phyloP scores from a whole-genome alignment of 2,888 invertebrate genomes.

The Thyatira batis region DNA sequence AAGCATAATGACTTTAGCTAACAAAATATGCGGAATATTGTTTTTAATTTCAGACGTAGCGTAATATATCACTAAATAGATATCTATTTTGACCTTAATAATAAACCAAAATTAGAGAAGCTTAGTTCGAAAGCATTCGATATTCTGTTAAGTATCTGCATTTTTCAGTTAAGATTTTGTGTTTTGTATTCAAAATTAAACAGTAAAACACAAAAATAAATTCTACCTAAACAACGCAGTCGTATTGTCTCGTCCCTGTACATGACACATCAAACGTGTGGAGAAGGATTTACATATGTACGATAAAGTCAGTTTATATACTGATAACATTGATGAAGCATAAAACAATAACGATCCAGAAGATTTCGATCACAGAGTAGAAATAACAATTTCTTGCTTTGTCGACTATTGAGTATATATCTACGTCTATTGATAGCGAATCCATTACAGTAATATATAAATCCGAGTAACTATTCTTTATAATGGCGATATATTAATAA shows the following conservation, averaged over 20 bases:
- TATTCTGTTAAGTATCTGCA: no score
- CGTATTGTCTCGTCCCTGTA: slow-evolving; percentile 80
- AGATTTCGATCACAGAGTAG: neutral
- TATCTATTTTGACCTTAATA: no score
- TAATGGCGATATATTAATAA: slow-evolving; percentile 21
- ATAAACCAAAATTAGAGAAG: no score
- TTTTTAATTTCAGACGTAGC: neutral
- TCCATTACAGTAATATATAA: neutral
- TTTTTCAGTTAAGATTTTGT: no score
- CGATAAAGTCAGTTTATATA: slow-evolving; percentile 1
- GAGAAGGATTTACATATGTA: slow-evolving; percentile 49
- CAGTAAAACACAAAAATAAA: slow-evolving; percentile 25
- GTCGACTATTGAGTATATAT: neutral
- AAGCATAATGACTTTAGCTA: neutral
- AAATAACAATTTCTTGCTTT: neutral
- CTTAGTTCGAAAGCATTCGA: no score
- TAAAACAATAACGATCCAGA: neutral
- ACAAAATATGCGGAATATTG: neutral
- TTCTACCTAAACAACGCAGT: slow-evolving; percentile 36
- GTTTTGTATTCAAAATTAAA: slow-evolving; percentile 8
- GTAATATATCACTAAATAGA: no score
- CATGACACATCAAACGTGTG: slow-evolving; percentile 48
- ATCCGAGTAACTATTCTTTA: slow-evolving; percentile 15
- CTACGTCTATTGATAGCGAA: neutral
- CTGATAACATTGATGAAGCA: neutral